These are phyloP conservation scores for Sinotaia quadrata DNA, from an alignment of 2,888 invertebrate species.

Conservation along the genomic window DNA sequence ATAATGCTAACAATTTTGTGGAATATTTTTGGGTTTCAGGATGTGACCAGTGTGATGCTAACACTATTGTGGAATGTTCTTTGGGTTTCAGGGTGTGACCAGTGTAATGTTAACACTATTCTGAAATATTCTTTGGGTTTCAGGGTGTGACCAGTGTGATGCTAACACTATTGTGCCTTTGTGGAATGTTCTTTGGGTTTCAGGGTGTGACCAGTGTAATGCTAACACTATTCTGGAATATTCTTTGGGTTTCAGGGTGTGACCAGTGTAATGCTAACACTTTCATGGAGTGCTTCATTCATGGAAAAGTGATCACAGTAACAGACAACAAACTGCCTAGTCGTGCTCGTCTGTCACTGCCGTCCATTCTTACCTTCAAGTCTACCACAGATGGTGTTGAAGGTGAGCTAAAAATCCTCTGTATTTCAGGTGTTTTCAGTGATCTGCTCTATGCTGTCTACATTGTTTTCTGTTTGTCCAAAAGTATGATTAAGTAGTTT, in stretches of 20 bases:
- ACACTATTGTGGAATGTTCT: no score
- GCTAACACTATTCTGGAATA: constrained; percentile 10
- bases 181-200: constrained; percentile 17
- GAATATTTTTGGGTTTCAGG: no score
- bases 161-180: no score
- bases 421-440: no score
- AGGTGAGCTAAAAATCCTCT: background rate
- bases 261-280: constrained; percentile 46
- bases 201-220: constrained; percentile 62
- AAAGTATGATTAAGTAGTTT: no score
- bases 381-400: constrained; percentile 37
- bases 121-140: constrained; percentile 20
- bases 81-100: no score
- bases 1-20: no score
- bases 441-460: no score
- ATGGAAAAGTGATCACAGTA: constrained; percentile 55
- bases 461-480: no score
- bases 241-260: constrained; percentile 50
- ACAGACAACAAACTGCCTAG: constrained; percentile 57
- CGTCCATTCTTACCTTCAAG: constrained; percentile 55
- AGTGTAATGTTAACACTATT: constrained; percentile 56
- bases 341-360: constrained; percentile 60
- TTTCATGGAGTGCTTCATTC: constrained; percentile 39
- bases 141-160: constrained; percentile 62
- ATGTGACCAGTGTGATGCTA: no score